Percentiles rank a stretch among this genome's conserved stretches.
Conservation (phyloP, 1,140 invertebrate species). For the Plutomurus gul region DNA sequence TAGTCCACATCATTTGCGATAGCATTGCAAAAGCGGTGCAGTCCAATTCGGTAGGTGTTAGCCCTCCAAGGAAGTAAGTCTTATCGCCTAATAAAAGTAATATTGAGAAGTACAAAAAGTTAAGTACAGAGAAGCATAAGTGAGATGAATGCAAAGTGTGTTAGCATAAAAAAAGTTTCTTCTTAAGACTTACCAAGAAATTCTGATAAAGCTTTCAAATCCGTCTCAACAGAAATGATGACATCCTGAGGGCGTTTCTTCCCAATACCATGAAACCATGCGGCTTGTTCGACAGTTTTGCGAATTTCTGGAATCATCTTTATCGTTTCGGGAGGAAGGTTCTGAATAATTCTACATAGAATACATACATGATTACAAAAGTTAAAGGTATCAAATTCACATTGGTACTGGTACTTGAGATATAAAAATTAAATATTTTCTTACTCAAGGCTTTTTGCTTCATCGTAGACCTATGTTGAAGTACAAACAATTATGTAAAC, state of each 20-base stretch:
- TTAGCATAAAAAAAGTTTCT: background rate
- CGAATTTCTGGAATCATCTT: constrained; percentile 39
- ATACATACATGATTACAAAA: background rate
- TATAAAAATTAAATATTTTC: background rate
- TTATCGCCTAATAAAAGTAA: constrained; percentile 55
- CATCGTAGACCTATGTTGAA: constrained; percentile 33
- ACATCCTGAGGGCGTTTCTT: constrained; percentile 45
- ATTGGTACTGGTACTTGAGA: no score
- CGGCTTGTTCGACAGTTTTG: constrained; percentile 39
- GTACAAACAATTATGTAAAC: background rate
- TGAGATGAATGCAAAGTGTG: no score
- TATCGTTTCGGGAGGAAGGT: constrained; percentile 24
- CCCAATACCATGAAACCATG: constrained; percentile 51
- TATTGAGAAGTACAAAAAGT: no score
- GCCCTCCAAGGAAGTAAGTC: constrained; percentile 57
- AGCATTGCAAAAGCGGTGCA: constrained; percentile 61
- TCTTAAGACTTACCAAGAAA: constrained; percentile 30
- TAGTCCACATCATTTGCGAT: constrained; percentile 58
- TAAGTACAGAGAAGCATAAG: no score
- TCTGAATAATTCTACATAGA: constrained; percentile 31
- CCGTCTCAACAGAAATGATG: background rate
- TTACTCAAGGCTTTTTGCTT: constrained; percentile 13
- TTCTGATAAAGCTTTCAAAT: constrained; percentile 37
- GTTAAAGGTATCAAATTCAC: background rate
- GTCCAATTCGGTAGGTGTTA: constrained; percentile 58